Base-by-base conservation (phyloP, 2,797 vertebrate species). In the Poeciliopsis turneri region DNA sequence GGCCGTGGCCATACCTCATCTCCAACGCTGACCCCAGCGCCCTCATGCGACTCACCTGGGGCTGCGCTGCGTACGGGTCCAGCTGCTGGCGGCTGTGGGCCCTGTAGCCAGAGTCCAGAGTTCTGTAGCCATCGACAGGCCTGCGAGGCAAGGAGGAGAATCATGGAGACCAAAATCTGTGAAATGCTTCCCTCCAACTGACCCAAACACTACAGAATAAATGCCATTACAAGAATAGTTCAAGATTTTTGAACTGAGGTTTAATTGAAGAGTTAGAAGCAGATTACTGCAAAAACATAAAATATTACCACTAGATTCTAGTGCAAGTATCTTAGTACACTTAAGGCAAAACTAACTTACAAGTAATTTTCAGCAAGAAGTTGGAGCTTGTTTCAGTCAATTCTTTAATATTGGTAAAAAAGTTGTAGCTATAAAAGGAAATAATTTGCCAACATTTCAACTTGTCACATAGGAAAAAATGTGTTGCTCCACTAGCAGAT, bases 1-100 rank as follows among this genome's bases (percentile, higher is more conserved):
- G 96, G 75, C 97, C 96, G 0, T 96, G 95, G 43, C 97, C 96
- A 84, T 98, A 98, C 2, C 98, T 96, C 93, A 98, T 96, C 83
- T 99, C 94, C 92, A 95, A 45, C 81, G 75, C 97, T 90, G 93
- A 98, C 95, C 76, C 94, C 81, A 94, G 20, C 93, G 96, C 76
- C 93, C 96, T 1, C 96, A 98, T 86, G 92, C 92, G 96, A 80
- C 97, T 95, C 83, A 96, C 91, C 92, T 98, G 98, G 72, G 97
- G 97, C 88, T 95, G 94, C 3, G 94, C 93, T 20, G 87, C 92
- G 5, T 95, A 95, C 0, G 93, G 94, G 87, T 95, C 93, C 0
- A 93, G 86, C 89, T 94, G 94, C 86, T 94, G 94, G 11, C 97
- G 96, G 90, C 97, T 98, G 4, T 97, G 97, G 25, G 96, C 97